These are phyloP conservation scores for Nerophis lumbriciformis DNA, from an alignment of 2,113 vertebrate species.

Conservation along the genomic window DNA sequence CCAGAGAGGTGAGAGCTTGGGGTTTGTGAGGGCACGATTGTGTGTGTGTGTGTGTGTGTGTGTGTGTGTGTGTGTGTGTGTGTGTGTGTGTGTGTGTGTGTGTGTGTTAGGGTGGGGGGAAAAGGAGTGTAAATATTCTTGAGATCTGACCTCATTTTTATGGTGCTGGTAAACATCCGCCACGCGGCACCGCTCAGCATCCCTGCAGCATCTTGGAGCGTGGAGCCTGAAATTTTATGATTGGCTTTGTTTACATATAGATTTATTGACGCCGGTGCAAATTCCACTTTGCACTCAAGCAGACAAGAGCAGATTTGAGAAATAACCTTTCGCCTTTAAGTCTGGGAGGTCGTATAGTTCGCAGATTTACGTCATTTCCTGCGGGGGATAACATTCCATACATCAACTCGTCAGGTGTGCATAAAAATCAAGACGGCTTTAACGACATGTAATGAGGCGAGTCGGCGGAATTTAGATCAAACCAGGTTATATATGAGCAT, in stretches of 20 bases:
- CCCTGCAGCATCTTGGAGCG: neutral
- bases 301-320: neutral
- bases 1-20: neutral
- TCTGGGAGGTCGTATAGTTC: neutral
- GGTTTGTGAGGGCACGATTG: constrained; percentile 3
- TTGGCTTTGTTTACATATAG: neutral
- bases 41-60: neutral
- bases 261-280: neutral
- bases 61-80: no score
- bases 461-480: neutral
- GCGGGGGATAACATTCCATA: constrained; percentile 1
- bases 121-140: neutral
- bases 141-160: constrained; percentile 1
- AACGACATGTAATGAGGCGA: constrained; percentile 1
- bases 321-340: neutral
- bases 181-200: neutral
- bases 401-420: constrained; percentile 2
- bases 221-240: neutral
- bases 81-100: constrained; percentile 1
- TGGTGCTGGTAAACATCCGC: neutral
- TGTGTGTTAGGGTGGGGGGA: neutral
- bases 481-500: neutral
- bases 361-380: neutral
- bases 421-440: constrained; percentile 1
- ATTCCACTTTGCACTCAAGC: neutral